phyloP scores from a whole-genome alignment of 2,797 vertebrate species.

The Lepidocolaptes lacrymiger region DNA sequence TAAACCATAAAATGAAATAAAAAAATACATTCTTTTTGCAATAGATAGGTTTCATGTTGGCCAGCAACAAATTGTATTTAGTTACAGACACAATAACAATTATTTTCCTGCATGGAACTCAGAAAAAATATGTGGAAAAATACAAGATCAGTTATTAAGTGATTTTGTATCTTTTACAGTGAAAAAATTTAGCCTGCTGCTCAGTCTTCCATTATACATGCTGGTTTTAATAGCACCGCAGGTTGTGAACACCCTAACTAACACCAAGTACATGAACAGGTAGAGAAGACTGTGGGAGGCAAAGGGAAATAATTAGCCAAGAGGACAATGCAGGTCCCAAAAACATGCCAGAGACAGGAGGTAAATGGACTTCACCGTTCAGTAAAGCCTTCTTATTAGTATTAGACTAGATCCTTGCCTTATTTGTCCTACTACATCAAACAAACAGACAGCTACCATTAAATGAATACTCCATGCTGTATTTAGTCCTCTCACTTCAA shows the following conservation, averaged over 20 bases:
- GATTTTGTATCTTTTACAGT: neutral
- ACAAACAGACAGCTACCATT: neutral
- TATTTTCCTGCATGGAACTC: slow-evolving; percentile 3
- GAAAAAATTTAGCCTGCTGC: neutral
- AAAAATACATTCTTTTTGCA: slow-evolving; percentile 72
- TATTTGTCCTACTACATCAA: neutral
- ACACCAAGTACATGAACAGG: neutral
- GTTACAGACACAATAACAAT: neutral
- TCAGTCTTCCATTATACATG: neutral
- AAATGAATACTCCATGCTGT: neutral
- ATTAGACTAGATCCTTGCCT: neutral
- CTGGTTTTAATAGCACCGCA: neutral
- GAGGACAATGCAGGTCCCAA: neutral
- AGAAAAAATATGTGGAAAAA: slow-evolving; percentile 7
- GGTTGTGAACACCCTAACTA: neutral
- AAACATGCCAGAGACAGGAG: neutral
- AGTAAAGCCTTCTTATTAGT: neutral
- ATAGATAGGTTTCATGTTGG: slow-evolving; percentile 69
- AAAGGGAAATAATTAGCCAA: neutral
- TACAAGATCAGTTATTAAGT: slow-evolving; percentile 1
- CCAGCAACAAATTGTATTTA: slow-evolving; percentile 77
- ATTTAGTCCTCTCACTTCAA: neutral
- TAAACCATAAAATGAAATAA: slow-evolving; percentile 73
- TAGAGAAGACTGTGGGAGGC: neutral
- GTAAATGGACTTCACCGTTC: neutral